Conservation (phyloP, 2,797 vertebrate species). For the Takifugu rubripes region DNA sequence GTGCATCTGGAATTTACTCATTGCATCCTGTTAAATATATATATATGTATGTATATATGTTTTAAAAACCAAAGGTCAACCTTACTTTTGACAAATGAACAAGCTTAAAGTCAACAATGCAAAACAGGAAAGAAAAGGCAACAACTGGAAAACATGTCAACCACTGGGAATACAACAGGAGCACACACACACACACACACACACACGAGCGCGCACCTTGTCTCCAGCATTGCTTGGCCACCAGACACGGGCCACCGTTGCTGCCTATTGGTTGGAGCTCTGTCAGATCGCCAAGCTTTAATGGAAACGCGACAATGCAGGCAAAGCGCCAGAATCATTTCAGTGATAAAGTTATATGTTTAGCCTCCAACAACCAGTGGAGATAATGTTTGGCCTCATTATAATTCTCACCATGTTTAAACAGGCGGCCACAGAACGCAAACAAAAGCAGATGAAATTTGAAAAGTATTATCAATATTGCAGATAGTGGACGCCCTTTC, state of each 20-base stretch:
- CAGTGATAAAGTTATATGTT: conserved; percentile 99
- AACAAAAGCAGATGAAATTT: conserved; percentile 99
- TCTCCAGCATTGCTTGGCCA: conserved; percentile 76
- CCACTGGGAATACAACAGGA: too few species aligned
- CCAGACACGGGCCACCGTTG: conserved; percentile 86
- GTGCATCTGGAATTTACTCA: background rate
- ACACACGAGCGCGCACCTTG: conserved; percentile 27
- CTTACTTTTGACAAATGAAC: too few species aligned
- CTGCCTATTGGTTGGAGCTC: conserved; percentile 88
- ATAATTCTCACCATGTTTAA: conserved; percentile 99
- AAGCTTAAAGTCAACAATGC: too few species aligned
- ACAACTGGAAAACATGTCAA: too few species aligned
- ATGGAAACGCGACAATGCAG: conserved; percentile 98
- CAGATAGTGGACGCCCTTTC: conserved; percentile 99
- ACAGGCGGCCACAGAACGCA: conserved; percentile 98
- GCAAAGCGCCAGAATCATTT: conserved; percentile 99
- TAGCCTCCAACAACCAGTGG: conserved; percentile 94
- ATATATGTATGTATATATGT: too few species aligned
- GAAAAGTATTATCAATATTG: conserved; percentile 99
- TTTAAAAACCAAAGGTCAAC: too few species aligned
- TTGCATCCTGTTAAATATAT: background rate
- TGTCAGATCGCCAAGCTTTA: conserved; percentile 98
- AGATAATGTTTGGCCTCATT: conserved; percentile 99
- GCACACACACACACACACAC: conserved; percentile 7
- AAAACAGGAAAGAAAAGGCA: too few species aligned